phyloP scores from a whole-genome alignment of 2,113 vertebrate genomes.

The Helogale parvula region DNA sequence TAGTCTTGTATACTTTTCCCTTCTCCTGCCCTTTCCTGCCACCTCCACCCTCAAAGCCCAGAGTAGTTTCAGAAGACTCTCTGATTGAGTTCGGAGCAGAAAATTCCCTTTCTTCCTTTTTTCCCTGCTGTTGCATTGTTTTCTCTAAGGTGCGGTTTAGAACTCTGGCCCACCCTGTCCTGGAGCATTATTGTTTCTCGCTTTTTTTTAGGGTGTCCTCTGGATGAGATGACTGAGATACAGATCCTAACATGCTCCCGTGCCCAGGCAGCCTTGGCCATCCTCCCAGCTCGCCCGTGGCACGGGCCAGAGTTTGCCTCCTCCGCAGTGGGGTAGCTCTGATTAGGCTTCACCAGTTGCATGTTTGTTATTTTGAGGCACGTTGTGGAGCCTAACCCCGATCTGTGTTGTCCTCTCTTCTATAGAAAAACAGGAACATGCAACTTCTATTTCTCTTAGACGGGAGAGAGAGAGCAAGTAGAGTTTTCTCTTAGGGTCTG shows the following conservation, averaged over 20 bases:
- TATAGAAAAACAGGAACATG: background rate
- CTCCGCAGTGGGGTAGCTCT: background rate
- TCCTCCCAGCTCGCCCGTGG: fast-evolving
- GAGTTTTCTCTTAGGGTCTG: background rate
- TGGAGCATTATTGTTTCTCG: background rate
- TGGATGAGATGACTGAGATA: background rate
- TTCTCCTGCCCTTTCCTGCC: background rate
- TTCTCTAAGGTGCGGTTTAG: background rate
- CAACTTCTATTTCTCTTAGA: background rate
- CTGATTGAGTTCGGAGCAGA: background rate
- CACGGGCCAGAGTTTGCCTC: background rate
- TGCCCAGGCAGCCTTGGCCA: background rate
- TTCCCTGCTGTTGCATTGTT: fast-evolving
- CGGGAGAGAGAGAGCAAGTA: background rate
- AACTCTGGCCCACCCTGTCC: background rate
- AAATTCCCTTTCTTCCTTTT: background rate
- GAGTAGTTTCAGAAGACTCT: background rate
- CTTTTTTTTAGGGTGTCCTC: background rate
- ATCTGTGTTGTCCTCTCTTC: background rate
- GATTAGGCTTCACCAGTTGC: background rate
- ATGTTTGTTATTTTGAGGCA: background rate
- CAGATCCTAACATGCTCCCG: background rate
- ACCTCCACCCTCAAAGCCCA: background rate
- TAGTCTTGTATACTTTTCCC: background rate
- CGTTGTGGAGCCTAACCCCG: background rate